Percentiles rank a stretch among this genome's conserved stretches.
These are phyloP conservation scores for Masnerella sp. DNA, from an alignment of 2,888 invertebrate genomes.

Conservation along the genomic window DNA sequence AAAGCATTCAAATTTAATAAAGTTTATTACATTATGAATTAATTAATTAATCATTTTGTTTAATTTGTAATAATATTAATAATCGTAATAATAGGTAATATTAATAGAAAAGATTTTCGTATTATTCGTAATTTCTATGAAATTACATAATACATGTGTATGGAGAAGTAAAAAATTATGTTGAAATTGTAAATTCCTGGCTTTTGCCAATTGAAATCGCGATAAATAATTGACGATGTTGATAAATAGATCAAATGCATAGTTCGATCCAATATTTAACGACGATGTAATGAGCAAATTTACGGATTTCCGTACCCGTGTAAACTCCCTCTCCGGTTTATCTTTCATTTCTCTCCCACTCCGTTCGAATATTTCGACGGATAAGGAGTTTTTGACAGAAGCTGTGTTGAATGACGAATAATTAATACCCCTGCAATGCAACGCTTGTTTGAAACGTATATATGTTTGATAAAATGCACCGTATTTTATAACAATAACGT, in stretches of 20 bases:
- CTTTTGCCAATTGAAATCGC: conserved; percentile 10
- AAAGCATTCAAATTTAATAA: too few relatives aligned
- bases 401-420: conserved; percentile 13
- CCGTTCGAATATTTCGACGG: conserved; percentile 8
- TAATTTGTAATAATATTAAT: too few relatives aligned
- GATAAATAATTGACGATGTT: conserved; percentile 11
- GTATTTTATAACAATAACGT: conserved; percentile 10
- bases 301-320: conserved; percentile 8
- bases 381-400: conserved; percentile 20
- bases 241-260: conserved; percentile 2
- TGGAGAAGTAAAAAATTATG: background rate
- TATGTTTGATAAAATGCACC: conserved; percentile 14
- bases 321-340: too few relatives aligned
- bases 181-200: background rate
- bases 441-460: conserved; percentile 18
- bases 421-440: conserved; percentile 19
- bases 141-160: too few relatives aligned
- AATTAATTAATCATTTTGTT: too few relatives aligned
- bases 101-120: too few relatives aligned
- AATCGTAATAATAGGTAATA: too few relatives aligned
- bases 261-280: conserved; percentile 16
- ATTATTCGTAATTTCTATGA: too few relatives aligned
- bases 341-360: background rate
- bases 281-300: conserved; percentile 8
- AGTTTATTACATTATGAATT: too few relatives aligned